These are phyloP conservation scores for Mungos mungo DNA, from an alignment of 2,113 vertebrate species.

Conservation along the genomic window DNA sequence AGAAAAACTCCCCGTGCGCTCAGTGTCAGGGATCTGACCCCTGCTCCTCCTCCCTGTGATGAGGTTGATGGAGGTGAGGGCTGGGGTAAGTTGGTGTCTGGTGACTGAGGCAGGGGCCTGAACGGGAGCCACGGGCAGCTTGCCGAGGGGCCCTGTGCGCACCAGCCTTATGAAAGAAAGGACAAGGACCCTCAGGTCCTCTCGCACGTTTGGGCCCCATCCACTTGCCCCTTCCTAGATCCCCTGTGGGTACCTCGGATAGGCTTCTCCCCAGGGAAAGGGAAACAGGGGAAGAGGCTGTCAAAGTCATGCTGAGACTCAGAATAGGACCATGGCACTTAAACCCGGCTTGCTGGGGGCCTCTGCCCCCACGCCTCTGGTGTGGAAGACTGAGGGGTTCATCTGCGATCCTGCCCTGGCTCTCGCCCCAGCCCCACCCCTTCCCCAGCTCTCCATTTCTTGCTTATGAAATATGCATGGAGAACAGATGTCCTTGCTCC, in stretches of 20 bases:
- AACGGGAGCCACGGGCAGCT: background rate
- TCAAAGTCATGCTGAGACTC: conserved; percentile 17
- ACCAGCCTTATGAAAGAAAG: background rate
- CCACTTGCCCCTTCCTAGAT: background rate
- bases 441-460: conserved; percentile 79
- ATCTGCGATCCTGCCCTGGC: conserved; percentile 71
- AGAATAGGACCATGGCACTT: background rate
- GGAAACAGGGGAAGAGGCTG: background rate
- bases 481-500: conserved; percentile 86
- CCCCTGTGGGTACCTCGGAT: background rate
- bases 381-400: conserved; percentile 58
- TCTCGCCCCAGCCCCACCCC: conserved; percentile 72
- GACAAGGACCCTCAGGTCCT: background rate
- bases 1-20: background rate
- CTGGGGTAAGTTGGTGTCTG: background rate
- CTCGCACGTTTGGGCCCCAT: background rate
- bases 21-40: background rate
- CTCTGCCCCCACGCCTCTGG: conserved; percentile 18
- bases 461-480: conserved; percentile 87
- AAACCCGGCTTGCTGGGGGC: background rate
- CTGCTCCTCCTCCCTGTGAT: background rate
- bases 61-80: background rate
- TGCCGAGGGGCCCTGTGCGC: background rate
- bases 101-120: background rate
- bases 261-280: background rate